A percentile compares a stretch with the other conserved stretches of the same genome.
Evolutionary conservation across 2,888 invertebrate species (phyloP).

Genomic region (Andrena haemorrhoa): DNA sequence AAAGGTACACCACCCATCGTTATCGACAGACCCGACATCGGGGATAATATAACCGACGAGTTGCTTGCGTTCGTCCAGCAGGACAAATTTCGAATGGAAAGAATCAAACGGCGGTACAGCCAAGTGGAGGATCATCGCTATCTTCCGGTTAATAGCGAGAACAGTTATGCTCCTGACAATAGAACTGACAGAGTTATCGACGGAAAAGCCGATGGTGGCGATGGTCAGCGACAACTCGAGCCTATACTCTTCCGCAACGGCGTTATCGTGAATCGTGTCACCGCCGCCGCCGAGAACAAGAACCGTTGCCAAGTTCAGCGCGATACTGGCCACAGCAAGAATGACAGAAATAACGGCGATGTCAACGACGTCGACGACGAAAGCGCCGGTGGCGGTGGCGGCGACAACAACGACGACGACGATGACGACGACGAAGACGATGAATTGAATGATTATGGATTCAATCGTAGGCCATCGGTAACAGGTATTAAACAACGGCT

Average conservation of each 20-base stretch:
- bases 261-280: conserved; percentile 89
- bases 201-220: conserved; percentile 37
- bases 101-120: conserved; percentile 90
- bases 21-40: conserved; percentile 74
- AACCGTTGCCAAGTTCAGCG: conserved; percentile 86
- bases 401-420: not conserved
- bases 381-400: conserved; percentile 84
- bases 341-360: conserved; percentile 90
- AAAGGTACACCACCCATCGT: conserved; percentile 89
- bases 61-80: conserved; percentile 94
- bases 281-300: conserved; percentile 91
- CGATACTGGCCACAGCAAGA: conserved; percentile 85
- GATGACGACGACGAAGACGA: conserved; percentile 93
- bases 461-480: conserved; percentile 95
- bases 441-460: conserved; percentile 96
- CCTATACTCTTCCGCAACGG: conserved; percentile 89
- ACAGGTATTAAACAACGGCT: conserved; percentile 95
- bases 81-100: conserved; percentile 92
- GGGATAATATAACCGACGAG: conserved; percentile 87
- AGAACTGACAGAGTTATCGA: conserved; percentile 9
- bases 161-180: not conserved
- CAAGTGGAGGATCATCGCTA: conserved; percentile 60
- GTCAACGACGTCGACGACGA: conserved; percentile 88
- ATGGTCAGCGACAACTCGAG: conserved; percentile 73
- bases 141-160: not conserved